A percentile compares a stretch with the other conserved stretches of the same genome.
Conservation (phyloP, 2,797 vertebrate species). For the Avahi laniger region DNA sequence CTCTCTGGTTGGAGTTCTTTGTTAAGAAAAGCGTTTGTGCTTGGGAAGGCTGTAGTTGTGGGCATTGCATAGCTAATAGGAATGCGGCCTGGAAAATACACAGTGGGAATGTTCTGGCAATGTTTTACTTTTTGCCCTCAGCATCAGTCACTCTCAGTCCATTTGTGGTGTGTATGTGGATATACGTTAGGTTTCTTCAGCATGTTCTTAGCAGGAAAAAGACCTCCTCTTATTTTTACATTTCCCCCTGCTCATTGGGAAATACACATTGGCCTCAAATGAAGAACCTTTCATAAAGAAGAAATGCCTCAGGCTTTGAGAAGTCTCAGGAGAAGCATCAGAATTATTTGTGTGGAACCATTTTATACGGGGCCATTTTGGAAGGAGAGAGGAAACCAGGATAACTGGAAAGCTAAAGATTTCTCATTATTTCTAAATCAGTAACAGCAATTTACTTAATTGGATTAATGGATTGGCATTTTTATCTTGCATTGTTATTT, state of each 20-base stretch:
- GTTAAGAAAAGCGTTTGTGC: neutral
- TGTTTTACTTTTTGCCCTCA: neutral
- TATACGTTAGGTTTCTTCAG: neutral
- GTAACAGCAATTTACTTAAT: neutral
- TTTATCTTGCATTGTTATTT: neutral
- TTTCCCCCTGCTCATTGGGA: neutral
- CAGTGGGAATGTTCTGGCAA: neutral
- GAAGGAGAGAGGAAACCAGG: neutral
- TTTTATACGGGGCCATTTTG: neutral
- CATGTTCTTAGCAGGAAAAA: neutral
- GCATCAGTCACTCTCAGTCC: neutral
- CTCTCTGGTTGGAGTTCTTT: neutral
- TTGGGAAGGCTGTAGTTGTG: neutral
- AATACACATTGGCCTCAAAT: neutral
- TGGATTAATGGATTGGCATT: neutral
- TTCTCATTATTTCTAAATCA: slow-evolving; percentile 7
- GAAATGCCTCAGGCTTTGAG: neutral
- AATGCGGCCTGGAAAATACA: neutral
- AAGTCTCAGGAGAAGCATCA: neutral
- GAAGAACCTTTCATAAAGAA: neutral
- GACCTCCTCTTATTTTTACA: neutral
- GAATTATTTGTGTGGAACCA: neutral
- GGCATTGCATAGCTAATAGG: neutral
- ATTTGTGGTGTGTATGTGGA: neutral
- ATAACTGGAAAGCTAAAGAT: neutral